These are phyloP conservation scores for Nephrotoma appendiculata DNA, from an alignment of 2,888 invertebrate genomes.

Conservation along the genomic window DNA sequence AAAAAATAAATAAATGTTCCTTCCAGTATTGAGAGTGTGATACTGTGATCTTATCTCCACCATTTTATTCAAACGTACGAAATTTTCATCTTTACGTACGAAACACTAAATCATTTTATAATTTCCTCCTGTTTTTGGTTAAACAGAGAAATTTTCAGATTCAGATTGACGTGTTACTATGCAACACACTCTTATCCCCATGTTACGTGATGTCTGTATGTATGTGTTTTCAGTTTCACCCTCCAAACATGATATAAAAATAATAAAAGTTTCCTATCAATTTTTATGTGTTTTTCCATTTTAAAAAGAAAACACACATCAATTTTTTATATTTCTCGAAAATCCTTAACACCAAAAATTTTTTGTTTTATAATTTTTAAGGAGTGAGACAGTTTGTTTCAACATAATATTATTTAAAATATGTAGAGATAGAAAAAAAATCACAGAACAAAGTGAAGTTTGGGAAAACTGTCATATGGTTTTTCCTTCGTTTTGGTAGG, in stretches of 20 bases:
- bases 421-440: neutral
- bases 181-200: no score
- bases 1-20: neutral
- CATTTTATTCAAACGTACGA: neutral
- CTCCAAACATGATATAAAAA: neutral
- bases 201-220: neutral
- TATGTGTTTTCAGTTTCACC: neutral
- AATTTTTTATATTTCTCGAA: neutral
- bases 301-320: neutral
- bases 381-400: neutral
- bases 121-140: neutral
- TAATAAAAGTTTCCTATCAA: neutral
- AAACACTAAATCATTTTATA: neutral
- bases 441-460: conserved; percentile 26
- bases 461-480: conserved; percentile 33
- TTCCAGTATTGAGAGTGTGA: neutral
- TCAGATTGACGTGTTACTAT: neutral
- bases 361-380: neutral
- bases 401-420: neutral
- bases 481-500: conserved; percentile 13
- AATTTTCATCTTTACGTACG: neutral
- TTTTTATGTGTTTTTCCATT: neutral
- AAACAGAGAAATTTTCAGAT: neutral
- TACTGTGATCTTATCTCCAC: neutral
- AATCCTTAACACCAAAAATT: neutral